A percentile compares a stretch with the other conserved stretches of the same genome.
Conservation (phyloP, 2,113 vertebrate species). For the Otis tarda region DNA sequence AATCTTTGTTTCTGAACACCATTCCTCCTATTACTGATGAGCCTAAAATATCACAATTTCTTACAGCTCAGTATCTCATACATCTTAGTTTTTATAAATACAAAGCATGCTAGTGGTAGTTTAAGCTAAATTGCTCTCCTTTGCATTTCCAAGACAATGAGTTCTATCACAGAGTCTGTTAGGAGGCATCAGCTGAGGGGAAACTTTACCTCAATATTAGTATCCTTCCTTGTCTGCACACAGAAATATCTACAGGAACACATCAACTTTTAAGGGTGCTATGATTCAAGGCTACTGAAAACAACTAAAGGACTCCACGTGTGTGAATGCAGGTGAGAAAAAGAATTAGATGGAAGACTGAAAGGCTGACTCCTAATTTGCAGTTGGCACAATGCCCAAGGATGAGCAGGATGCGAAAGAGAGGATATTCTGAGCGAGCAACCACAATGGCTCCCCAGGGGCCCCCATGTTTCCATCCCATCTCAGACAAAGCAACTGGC, state of each 20-base stretch:
- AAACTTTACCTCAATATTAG: background rate
- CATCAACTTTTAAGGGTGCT: background rate
- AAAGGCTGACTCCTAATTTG: background rate
- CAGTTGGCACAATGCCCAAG: background rate
- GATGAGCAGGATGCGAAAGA: background rate
- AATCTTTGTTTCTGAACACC: background rate
- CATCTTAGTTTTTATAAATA: background rate
- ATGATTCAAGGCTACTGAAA: background rate
- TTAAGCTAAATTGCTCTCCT: background rate
- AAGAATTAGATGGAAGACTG: background rate
- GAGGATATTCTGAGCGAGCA: background rate
- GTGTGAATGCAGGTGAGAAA: background rate
- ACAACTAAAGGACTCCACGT: background rate
- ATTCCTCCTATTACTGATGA: background rate
- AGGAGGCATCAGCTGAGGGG: background rate
- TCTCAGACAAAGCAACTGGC: background rate
- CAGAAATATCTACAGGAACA: background rate
- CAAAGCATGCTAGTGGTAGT: background rate
- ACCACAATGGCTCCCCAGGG: background rate
- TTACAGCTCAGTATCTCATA: background rate
- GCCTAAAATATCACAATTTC: background rate
- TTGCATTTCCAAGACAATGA: background rate
- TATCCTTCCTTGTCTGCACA: background rate
- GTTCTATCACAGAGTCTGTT: background rate
- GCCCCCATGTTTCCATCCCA: fast-evolving